Base-by-base conservation (phyloP, 2,888 invertebrate genomes). In the Drosophila paranaensis region DNA sequence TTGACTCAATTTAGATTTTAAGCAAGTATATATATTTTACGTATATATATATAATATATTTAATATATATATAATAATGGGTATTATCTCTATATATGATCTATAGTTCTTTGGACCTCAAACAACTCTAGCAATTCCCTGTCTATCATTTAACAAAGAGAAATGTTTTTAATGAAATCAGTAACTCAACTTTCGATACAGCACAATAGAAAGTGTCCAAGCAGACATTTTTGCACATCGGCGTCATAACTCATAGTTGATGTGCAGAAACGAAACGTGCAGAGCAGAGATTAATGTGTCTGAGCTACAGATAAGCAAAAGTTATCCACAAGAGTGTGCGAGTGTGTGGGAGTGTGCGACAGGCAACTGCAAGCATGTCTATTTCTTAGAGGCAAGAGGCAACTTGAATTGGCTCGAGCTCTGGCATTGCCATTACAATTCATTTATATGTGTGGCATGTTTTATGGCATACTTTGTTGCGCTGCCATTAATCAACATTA, bases 401-500 rank as follows among this genome's bases (percentile, higher is more conserved):
- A 13, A 46, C 46, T 63, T 45, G 53, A 63, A 60, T 66, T 63
- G 66, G 71, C 66, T 16, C 11, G 25, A 37, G 54, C 46, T 33
- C 16, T 30, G 55, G 51, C 39, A 62, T 58, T 60, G 37, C 45
- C 60, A 77, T 79, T 84, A 84, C 82, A 84, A 84, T 82, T 87
- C 84, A 87, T 87, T 82, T 82, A 77, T 81, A 81, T 84, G 87
- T 74, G 87, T 71, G 79, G 77, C 84, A 72, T 77, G 84, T 66
- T 83, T 83, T 81, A 82, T 82, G 71, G 77, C 87, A 79, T 68
- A 56, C 80, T 81, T 74, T 81, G 51, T 70, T 50, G 53, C 35
- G 70, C 69, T 64, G 61, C 84, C 87, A 82, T 82, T 82, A 82
- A 82, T 82, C 82, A 82, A 87, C 82, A 87, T 82, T 82, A 87